These are phyloP conservation scores for Physeter macrocephalus DNA, from an alignment of 2,113 vertebrate genomes.

Conservation along the genomic window DNA sequence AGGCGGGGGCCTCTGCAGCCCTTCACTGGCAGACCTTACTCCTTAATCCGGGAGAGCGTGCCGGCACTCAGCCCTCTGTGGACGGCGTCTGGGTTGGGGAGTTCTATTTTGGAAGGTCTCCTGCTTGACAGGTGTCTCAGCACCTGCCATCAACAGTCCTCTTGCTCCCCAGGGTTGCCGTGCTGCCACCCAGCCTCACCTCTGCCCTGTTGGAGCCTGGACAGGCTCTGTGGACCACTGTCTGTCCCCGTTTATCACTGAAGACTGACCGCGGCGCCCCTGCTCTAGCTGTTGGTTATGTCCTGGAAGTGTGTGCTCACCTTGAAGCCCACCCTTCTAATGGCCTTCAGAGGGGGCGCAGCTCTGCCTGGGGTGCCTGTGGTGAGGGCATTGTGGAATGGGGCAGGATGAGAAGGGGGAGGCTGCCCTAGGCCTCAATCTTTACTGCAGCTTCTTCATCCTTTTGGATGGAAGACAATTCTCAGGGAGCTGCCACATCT, in stretches of 20 bases:
- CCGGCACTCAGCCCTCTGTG: not conserved
- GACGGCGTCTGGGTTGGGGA: not conserved
- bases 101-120: not conserved
- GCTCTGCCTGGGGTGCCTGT: not conserved
- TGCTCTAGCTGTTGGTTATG: rapidly evolving
- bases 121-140: not conserved
- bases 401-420: not conserved
- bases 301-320: not conserved
- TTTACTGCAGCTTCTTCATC: not conserved
- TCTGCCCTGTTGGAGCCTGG: not conserved
- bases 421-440: not conserved
- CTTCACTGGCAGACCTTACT: not conserved
- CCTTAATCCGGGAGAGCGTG: not conserved
- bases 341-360: not conserved
- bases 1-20: not conserved
- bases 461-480: not conserved
- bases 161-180: not conserved
- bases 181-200: not conserved
- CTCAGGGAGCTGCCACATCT: not conserved
- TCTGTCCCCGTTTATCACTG: not conserved
- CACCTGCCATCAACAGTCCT: not conserved
- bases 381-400: too few species aligned
- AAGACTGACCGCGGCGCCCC: not conserved
- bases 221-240: not conserved
- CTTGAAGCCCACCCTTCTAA: not conserved